A percentile compares a stretch with the other conserved stretches of the same genome.
These are phyloP conservation scores for Watsonalla cultraria DNA, from an alignment of 2,888 invertebrate genomes.

Conservation along the genomic window DNA sequence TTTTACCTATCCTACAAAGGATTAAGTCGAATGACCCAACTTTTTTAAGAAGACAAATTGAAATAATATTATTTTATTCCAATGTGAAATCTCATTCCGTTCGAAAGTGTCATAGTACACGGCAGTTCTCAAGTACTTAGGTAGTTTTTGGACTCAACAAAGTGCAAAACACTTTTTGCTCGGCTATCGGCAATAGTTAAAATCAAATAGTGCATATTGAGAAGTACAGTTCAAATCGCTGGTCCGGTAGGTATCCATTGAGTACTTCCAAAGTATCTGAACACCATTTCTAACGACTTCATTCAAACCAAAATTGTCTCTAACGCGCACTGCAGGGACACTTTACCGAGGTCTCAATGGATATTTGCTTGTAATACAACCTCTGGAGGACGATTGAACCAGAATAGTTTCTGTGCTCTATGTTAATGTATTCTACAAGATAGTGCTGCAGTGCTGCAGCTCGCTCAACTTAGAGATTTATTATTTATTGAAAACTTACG, in stretches of 20 bases:
- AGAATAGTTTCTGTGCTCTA: background rate
- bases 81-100: too few species aligned
- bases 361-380: conserved; percentile 2
- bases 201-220: background rate
- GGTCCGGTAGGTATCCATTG: background rate
- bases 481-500: background rate
- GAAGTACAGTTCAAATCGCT: background rate
- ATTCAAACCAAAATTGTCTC: conserved; percentile 1
- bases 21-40: too few species aligned
- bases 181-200: too few species aligned
- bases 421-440: background rate
- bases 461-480: background rate
- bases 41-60: too few species aligned
- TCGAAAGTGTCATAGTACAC: too few species aligned
- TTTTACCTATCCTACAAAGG: too few species aligned
- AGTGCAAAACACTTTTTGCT: too few species aligned
- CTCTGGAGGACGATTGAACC: background rate
- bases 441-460: background rate
- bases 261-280: background rate
- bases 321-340: background rate
- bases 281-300: background rate
- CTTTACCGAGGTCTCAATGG: conserved; percentile 2
- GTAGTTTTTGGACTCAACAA: too few species aligned
- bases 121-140: too few species aligned
- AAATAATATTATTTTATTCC: too few species aligned